Evolutionary conservation across 2,113 vertebrate species (phyloP).

Genomic region (Alexandromys fortis): DNA sequence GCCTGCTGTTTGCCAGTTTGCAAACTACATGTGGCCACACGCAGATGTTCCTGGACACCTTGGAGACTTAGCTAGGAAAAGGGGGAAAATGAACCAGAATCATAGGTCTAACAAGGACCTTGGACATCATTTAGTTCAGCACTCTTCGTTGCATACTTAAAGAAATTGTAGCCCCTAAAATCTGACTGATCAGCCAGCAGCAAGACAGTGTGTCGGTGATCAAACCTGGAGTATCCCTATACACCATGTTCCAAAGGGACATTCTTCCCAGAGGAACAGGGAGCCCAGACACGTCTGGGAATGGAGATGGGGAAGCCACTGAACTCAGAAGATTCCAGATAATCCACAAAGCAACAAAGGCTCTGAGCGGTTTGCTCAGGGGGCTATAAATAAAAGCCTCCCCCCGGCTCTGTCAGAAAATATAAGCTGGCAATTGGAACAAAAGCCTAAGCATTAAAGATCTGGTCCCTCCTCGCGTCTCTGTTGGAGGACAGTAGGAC

Average conservation of each 20-base stretch:
- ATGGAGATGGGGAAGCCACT: too few species aligned
- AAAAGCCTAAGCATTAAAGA: background rate
- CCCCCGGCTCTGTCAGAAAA: background rate
- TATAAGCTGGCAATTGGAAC: background rate
- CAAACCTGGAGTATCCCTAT: background rate
- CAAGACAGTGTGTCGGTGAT: background rate
- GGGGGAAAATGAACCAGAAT: background rate
- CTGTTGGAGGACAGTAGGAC: background rate
- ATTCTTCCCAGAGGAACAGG: background rate
- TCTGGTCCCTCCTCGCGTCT: background rate
- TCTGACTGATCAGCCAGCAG: background rate
- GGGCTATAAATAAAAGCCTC: slow-evolving; percentile 27
- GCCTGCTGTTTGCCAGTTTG: background rate
- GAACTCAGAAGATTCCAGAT: slow-evolving; percentile 2
- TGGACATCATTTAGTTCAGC: background rate
- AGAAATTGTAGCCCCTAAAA: background rate
- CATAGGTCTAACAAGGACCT: background rate
- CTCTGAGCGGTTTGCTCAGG: background rate
- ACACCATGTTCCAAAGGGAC: background rate
- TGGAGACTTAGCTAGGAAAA: background rate
- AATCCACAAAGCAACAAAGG: slow-evolving; percentile 34
- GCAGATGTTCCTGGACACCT: background rate
- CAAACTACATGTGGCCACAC: background rate
- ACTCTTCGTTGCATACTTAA: background rate
- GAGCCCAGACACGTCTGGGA: background rate